Evolutionary conservation across 2,888 invertebrate genomes (phyloP), one percentile per base, ranked within the genome.

Genomic region (Cyrtodaria siliqua): DNA sequence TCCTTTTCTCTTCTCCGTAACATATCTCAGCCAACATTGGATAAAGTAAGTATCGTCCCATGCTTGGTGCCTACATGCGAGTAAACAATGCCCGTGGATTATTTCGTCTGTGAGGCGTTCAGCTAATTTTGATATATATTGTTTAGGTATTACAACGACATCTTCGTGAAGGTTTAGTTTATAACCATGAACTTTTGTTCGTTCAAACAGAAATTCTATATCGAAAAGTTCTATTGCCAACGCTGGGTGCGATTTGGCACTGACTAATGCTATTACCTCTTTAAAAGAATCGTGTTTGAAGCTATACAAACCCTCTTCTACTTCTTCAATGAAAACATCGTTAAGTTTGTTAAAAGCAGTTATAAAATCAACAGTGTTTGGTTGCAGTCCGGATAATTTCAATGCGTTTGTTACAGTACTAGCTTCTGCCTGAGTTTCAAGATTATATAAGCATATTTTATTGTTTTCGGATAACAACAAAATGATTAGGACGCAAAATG

Each of bases 1-100:
- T 12, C 33, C 42, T 12, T 24, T 24, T 4, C 23, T 42, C 23
- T 20, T 20, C 16, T 6, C 6, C 6, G 44, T 44, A 12, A 47
- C 60, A 60, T 60, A 26, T 23, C 26, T 27, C 18, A 60, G 27
- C 67, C 57, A 59, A 12, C 16, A n/a, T 9, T 50, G 6, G 0
- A 67, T 23, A 26, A 67, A 67, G 6, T 16, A 8, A 16, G 14
- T 6, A 33, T 59, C 40, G 3, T 50, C 50, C 67, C 57, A 57
- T 24, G 50, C 49, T 24, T 57, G 57, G 56, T 57, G 49, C 20
- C 38, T 23, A 23, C 57, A 67, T n/a, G 38, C 12, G 33, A 8
- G 50, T 9, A 44, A 18, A 4, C 44, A 6, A 9, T 44, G 4
- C 16, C 20, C n/a, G 16, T 44, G 4, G 16, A 4, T 6, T 4